Percentiles rank a stretch among this genome's conserved stretches.
These are phyloP conservation scores for Orthosia incerta DNA, from an alignment of 2,888 invertebrate species.

Conservation along the genomic window DNA sequence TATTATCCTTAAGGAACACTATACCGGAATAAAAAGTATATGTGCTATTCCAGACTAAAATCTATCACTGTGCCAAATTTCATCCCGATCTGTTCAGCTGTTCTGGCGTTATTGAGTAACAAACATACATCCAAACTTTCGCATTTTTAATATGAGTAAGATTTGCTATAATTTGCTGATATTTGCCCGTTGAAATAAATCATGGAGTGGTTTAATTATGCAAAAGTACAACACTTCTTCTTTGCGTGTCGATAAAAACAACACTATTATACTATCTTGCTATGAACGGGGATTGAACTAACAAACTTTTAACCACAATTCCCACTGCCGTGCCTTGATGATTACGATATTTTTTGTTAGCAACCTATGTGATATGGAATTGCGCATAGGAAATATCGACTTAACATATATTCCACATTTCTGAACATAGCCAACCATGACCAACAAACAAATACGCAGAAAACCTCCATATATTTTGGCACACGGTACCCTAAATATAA, in stretches of 20 bases:
- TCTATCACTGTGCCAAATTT: too few species aligned
- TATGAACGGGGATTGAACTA: neutral
- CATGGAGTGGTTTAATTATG: neutral
- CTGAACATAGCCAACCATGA: constrained; percentile 9
- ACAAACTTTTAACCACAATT: neutral
- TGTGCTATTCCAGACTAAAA: too few species aligned
- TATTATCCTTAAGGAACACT: too few species aligned
- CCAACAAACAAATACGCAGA: constrained; percentile 31
- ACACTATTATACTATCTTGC: neutral
- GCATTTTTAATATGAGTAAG: too few species aligned
- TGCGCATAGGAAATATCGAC: constrained; percentile 12
- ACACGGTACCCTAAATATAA: constrained; percentile 54
- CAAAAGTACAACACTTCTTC: neutral
- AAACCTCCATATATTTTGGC: constrained; percentile 31
- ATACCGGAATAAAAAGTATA: too few species aligned
- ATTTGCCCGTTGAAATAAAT: neutral
- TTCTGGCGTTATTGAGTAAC: too few species aligned
- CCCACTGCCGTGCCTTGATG: neutral
- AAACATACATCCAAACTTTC: too few species aligned
- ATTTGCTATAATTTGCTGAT: too few species aligned
- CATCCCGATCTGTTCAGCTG: too few species aligned
- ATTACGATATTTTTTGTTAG: neutral
- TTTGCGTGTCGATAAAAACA: too few species aligned
- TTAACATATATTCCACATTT: constrained; percentile 33
- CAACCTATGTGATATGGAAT: neutral